Evolutionary conservation across 2,113 vertebrate species (phyloP), one percentile per base, ranked within the genome.

Genomic region (Thomomys bottae): DNA sequence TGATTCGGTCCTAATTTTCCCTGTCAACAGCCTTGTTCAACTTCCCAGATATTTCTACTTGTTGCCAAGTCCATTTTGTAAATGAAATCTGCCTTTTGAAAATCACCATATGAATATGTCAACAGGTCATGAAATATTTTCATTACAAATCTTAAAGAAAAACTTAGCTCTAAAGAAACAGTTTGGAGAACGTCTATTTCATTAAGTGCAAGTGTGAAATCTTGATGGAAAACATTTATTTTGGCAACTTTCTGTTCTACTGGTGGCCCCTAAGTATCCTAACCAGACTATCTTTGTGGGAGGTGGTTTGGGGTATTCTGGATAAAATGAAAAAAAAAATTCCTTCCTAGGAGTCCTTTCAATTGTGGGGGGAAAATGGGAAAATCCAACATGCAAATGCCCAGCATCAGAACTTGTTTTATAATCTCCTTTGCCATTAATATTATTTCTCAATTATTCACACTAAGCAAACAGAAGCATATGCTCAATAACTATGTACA

Each of bases 41-140:
- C 90, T 97, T 98, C 96, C 95, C 96, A 98, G 91, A 97, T 97
- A 97, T 96, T 97, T 93, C 94, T 97, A 77, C 66, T 95, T 93
- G 84, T 94, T 97, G 98, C 97, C 98, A 98, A 98, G 87, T 96
- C 95, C 96, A 97, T 98, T 98, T 98, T 97, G 95, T 95, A 98
- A 98, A 97, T 0, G 68, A 98, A 98, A 97, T 97, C 91, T 97
- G 96, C 97, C 96, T 98, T 97, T 96, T 97, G 97, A 97, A 98
- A 98, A 97, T 97, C 97, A 98, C 97, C 95, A 98, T 97, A 98
- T 98, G 97, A 98, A 98, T 98, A 97, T 98, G 97, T 98, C 98
- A 98, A 97, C 98, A 97, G 97, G 96, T 98, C 98, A 97, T 98
- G 97, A 98, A 98, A 97, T 97, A 98, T 98, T 98, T 98, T 98